Conservation (phyloP, 2,888 invertebrate species). For the Sthenelais limicola region DNA sequence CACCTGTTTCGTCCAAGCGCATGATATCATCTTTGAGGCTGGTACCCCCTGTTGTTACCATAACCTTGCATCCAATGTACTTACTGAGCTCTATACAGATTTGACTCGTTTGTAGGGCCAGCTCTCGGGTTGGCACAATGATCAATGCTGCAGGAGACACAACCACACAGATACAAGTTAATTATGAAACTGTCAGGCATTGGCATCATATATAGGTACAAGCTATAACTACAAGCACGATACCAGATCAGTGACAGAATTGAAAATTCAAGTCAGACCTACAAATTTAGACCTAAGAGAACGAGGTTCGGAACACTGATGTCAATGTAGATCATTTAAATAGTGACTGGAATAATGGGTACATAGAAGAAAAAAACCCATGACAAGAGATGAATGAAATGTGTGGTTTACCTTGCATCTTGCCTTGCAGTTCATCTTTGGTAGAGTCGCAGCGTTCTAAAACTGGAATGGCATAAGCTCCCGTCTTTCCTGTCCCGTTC, state of each 20-base stretch:
- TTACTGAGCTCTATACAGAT: constrained; percentile 99
- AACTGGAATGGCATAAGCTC: constrained; percentile 98
- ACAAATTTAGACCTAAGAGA: too few species aligned
- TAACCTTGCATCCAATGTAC: constrained; percentile 96
- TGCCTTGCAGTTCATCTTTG: constrained; percentile 91
- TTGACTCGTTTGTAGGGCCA: constrained; percentile 99
- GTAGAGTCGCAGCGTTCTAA: constrained; percentile 86
- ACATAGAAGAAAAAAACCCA: too few species aligned
- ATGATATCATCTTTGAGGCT: constrained; percentile 95
- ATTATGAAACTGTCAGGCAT: too few species aligned
- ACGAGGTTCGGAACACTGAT: too few species aligned
- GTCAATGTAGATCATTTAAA: too few species aligned
- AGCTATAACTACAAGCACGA: too few species aligned
- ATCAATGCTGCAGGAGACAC: constrained; percentile 82
- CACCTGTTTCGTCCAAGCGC: constrained; percentile 98
- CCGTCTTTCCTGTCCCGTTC: constrained; percentile 99
- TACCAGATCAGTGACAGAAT: too few species aligned
- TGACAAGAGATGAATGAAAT: too few species aligned
- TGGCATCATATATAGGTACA: too few species aligned
- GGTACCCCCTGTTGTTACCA: constrained; percentile 99
- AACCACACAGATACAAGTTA: too few species aligned
- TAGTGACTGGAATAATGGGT: too few species aligned
- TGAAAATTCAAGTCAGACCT: too few species aligned
- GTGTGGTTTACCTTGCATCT: constrained; percentile 7
- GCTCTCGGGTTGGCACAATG: constrained; percentile 97